A percentile compares a stretch with the other conserved stretches of the same genome.
Evolutionary conservation across 2,113 vertebrate genomes (phyloP).

Genomic region (Phalacrocorax pelagicus): DNA sequence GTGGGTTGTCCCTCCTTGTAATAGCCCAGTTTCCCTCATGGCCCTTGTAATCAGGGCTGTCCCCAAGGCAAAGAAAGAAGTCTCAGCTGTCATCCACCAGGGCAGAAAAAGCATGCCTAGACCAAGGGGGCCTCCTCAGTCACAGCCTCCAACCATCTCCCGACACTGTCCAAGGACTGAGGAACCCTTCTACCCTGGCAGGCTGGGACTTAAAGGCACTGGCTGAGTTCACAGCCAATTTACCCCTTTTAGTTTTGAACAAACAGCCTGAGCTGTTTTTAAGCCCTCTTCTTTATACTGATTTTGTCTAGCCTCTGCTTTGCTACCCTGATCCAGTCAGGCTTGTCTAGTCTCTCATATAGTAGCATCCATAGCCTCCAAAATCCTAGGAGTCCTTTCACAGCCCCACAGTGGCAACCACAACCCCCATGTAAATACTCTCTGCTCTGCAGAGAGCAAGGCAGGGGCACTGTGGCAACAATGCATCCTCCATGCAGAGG

Average conservation of each 20-base stretch:
- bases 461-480: neutral
- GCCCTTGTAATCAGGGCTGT: neutral
- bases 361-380: neutral
- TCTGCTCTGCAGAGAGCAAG: neutral
- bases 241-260: neutral
- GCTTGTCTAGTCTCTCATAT: neutral
- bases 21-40: neutral
- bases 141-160: neutral
- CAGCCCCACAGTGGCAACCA: neutral
- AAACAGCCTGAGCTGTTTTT: neutral
- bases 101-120: neutral
- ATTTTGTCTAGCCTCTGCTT: neutral
- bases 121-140: neutral
- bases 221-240: neutral
- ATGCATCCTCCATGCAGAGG: neutral
- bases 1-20: neutral
- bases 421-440: neutral
- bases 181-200: neutral
- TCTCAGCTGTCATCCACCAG: neutral
- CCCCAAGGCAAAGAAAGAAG: neutral
- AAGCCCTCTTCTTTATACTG: neutral
- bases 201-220: neutral
- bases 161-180: neutral
- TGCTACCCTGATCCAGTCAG: neutral
- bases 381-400: neutral